Conservation (phyloP, 2,888 invertebrate species). For the Epistrophella euchroma region DNA sequence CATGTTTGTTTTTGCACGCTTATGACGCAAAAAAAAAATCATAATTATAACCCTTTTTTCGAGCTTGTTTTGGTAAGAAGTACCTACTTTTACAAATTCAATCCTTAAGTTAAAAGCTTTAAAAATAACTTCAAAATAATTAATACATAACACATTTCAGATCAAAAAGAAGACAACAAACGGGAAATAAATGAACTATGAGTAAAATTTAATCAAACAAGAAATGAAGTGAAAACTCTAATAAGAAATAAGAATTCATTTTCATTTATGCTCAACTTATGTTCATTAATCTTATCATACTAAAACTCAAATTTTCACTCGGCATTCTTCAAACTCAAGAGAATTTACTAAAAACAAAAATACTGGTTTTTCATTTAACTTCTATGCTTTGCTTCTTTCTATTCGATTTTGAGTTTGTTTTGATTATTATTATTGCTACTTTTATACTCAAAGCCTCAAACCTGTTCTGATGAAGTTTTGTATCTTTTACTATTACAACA, state of each 20-base stretch:
- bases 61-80: too few species aligned
- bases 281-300: neutral
- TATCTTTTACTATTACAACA: conserved; percentile 54
- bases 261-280: neutral
- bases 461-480: conserved; percentile 52
- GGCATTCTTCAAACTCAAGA: conserved; percentile 42
- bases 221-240: neutral
- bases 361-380: conserved; percentile 41
- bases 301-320: neutral
- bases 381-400: neutral
- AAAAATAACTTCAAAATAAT: too few species aligned
- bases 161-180: neutral
- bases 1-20: too few species aligned
- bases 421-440: conserved; percentile 26
- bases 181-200: neutral
- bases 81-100: too few species aligned
- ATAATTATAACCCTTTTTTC: too few species aligned
- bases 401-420: conserved; percentile 5
- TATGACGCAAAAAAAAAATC: too few species aligned
- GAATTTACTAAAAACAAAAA: conserved; percentile 17
- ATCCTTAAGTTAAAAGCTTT: too few species aligned
- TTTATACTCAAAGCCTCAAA: conserved; percentile 32
- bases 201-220: neutral
- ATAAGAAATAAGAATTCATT: neutral
- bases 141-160: too few species aligned